Evolutionary conservation across 2,888 invertebrate species (phyloP).

Genomic region (Drosophila percnosoma): DNA sequence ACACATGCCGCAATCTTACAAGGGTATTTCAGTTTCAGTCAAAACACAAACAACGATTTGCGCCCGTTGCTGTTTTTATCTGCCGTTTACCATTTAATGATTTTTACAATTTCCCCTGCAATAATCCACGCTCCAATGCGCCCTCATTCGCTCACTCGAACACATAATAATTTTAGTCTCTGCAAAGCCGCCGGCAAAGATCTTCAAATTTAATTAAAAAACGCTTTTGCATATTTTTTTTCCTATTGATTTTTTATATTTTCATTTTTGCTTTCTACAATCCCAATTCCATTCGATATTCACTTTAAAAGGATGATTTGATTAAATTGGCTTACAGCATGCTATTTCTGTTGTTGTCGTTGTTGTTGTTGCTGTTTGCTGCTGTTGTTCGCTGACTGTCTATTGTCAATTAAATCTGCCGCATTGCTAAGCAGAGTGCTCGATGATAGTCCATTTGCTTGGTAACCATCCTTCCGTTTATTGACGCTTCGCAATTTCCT

Average conservation of each 20-base stretch:
- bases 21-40: slow-evolving; percentile 10
- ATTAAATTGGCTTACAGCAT: slow-evolving; percentile 21
- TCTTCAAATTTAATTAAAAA: slow-evolving; percentile 77
- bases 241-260: slow-evolving; percentile 51
- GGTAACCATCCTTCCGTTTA: slow-evolving; percentile 39
- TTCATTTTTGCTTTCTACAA: slow-evolving; percentile 25
- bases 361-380: slow-evolving; percentile 12
- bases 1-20: background rate
- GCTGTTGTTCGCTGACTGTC: slow-evolving; percentile 13
- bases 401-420: slow-evolving; percentile 60
- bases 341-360: slow-evolving; percentile 1
- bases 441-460: slow-evolving; percentile 16
- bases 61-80: background rate
- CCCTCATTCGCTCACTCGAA: slow-evolving; percentile 42
- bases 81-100: slow-evolving; percentile 8
- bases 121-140: slow-evolving; percentile 62
- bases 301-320: slow-evolving; percentile 12
- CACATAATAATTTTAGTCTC: slow-evolving; percentile 49
- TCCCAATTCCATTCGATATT: slow-evolving; percentile 43
- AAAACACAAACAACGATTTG: background rate
- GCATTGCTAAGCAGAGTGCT: slow-evolving; percentile 37
- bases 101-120: slow-evolving; percentile 43
- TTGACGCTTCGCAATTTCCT: slow-evolving; percentile 42
- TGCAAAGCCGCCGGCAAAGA: slow-evolving; percentile 45
- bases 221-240: slow-evolving; percentile 66